Conservation (phyloP, 2,888 invertebrate genomes). For the Mesochorus sp. region DNA sequence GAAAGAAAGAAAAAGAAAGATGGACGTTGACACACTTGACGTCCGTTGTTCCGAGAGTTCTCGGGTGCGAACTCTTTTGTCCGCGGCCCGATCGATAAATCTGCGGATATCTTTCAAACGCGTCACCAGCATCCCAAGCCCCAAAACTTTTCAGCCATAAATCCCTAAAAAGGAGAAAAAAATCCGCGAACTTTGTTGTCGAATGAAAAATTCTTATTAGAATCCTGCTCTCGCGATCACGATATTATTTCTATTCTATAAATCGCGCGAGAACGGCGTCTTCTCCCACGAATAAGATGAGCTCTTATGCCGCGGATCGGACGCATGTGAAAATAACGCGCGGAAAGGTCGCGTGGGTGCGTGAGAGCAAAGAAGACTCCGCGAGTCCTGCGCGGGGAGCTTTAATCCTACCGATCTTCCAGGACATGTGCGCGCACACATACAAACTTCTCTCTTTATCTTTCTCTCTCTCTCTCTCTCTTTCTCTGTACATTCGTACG, state of each 20-base stretch:
- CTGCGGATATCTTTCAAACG: neutral
- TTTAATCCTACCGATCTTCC: conserved; percentile 59
- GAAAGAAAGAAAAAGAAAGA: neutral
- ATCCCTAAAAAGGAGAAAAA: too few relatives aligned
- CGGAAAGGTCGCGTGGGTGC: conserved; percentile 63
- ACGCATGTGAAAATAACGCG: conserved; percentile 58
- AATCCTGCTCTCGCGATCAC: too few relatives aligned
- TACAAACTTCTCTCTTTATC: too few relatives aligned
- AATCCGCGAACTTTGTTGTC: too few relatives aligned
- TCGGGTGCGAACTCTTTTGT: conserved; percentile 24
- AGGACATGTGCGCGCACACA: neutral
- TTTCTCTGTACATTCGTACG: too few relatives aligned
- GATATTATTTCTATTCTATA: conserved; percentile 28
- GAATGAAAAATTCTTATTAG: too few relatives aligned
- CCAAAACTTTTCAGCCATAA: too few relatives aligned
- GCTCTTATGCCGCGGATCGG: too few relatives aligned
- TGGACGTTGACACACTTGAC: conserved; percentile 23
- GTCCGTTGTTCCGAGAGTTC: conserved; percentile 34
- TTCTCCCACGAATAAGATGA: conserved; percentile 61
- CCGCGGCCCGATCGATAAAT: conserved; percentile 34
- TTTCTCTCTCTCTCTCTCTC: too few relatives aligned
- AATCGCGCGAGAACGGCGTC: conserved; percentile 34
- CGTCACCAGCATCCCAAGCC: too few relatives aligned
- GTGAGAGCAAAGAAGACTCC: conserved; percentile 58
- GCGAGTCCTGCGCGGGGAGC: conserved; percentile 54